Percentiles rank a stretch among this genome's conserved stretches.
Conservation (phyloP, 2,797 vertebrate genomes). For the Delichon dasypus region DNA sequence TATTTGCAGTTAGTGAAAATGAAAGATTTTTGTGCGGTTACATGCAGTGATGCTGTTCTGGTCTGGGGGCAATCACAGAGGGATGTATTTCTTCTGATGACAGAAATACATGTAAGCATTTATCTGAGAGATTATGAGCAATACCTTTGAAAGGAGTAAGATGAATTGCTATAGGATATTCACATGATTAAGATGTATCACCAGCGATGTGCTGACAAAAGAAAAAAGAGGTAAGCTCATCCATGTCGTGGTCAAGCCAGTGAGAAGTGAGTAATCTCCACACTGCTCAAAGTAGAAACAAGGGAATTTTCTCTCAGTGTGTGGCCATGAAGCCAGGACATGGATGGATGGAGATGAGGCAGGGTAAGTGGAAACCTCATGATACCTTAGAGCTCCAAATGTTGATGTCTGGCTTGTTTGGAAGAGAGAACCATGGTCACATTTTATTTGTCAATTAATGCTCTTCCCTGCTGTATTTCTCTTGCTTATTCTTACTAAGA, state of each 20-base stretch:
- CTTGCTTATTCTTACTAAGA: not conserved
- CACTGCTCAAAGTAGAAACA: not conserved
- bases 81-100: not conserved
- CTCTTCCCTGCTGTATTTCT: not conserved
- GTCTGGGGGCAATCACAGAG: not conserved
- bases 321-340: not conserved
- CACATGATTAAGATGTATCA: not conserved
- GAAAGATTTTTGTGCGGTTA: not conserved
- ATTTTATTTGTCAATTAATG: not conserved
- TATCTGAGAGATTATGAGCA: not conserved
- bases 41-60: not conserved
- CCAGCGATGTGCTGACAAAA: not conserved
- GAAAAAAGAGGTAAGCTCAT: not conserved
- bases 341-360: not conserved
- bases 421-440: not conserved
- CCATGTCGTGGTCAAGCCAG: not conserved
- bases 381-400: not conserved
- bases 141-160: not conserved
- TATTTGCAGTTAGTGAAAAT: not conserved
- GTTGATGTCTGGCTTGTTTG: fast-evolving
- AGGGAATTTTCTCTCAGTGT: not conserved
- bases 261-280: not conserved
- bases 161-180: not conserved
- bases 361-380: not conserved
- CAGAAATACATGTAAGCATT: not conserved